Evolutionary conservation across 2,888 invertebrate genomes (phyloP).

Genomic region (Trichogramma dendrolimi): DNA sequence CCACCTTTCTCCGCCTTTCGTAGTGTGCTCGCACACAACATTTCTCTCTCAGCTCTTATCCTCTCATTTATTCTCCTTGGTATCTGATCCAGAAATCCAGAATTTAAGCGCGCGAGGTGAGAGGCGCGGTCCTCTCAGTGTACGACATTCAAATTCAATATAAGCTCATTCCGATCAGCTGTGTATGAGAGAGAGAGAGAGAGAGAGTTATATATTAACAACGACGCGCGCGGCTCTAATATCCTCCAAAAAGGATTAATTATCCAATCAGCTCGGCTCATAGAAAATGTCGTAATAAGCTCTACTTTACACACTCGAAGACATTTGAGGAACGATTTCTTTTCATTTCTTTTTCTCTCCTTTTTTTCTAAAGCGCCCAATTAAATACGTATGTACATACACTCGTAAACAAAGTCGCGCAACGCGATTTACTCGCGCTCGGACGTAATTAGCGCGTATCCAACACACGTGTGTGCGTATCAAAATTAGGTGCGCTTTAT

Average conservation of each 20-base stretch:
- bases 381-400: not conserved
- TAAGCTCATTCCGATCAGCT: not conserved
- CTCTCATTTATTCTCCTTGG: too few species aligned
- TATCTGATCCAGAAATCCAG: slow-evolving; percentile 36
- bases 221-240: not conserved
- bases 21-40: not conserved
- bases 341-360: too few species aligned
- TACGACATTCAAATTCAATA: too few species aligned
- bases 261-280: too few species aligned
- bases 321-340: too few species aligned
- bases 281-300: too few species aligned
- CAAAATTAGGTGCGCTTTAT: not conserved
- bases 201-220: not conserved
- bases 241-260: too few species aligned
- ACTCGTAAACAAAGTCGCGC: not conserved
- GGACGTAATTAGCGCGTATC: not conserved
- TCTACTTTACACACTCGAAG: too few species aligned
- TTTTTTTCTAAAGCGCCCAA: not conserved
- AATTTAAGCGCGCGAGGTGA: slow-evolving; percentile 20
- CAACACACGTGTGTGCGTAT: not conserved
- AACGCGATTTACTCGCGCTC: not conserved
- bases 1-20: slow-evolving; percentile 45
- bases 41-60: too few species aligned
- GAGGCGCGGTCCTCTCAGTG: slow-evolving; percentile 7
- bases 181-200: not conserved